These are phyloP conservation scores for Molorchus minor DNA, from an alignment of 2,888 invertebrate species.

Conservation along the genomic window DNA sequence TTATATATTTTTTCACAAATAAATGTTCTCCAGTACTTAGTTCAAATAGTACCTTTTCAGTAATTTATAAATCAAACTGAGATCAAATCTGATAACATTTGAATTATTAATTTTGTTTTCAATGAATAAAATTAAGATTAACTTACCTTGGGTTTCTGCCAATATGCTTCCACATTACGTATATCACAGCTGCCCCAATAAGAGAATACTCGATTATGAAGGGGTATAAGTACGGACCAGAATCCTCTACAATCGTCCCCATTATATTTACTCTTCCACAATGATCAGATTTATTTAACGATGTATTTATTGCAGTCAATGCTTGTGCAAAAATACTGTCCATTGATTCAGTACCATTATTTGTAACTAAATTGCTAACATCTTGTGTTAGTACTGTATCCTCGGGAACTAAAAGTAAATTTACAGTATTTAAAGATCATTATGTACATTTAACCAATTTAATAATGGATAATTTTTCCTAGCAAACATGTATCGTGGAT, in stretches of 20 bases:
- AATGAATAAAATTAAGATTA: no score
- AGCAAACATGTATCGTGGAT: neutral
- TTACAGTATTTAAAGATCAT: neutral
- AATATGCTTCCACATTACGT: conserved; percentile 96
- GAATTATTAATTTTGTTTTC: no score
- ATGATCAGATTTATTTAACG: conserved; percentile 65
- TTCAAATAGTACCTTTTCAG: no score
- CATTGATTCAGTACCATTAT: conserved; percentile 53
- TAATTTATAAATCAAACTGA: no score
- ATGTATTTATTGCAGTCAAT: conserved; percentile 45
- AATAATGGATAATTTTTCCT: neutral
- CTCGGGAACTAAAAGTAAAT: conserved; percentile 47
- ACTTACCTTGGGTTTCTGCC: conserved; percentile 83
- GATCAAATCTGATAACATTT: no score
- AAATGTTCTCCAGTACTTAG: no score
- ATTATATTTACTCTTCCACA: conserved; percentile 89
- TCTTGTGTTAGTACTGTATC: conserved; percentile 44
- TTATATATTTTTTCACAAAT: no score
- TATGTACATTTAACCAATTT: neutral
- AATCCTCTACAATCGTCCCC: conserved; percentile 91
- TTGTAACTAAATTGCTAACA: conserved; percentile 38
- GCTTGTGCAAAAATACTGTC: conserved; percentile 58
- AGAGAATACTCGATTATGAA: conserved; percentile 96
- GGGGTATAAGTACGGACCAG: conserved; percentile 94
- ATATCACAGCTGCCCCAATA: conserved; percentile 94